Conservation (phyloP, 2,113 vertebrate genomes). For the Protobothrops mucrosquamatus region DNA sequence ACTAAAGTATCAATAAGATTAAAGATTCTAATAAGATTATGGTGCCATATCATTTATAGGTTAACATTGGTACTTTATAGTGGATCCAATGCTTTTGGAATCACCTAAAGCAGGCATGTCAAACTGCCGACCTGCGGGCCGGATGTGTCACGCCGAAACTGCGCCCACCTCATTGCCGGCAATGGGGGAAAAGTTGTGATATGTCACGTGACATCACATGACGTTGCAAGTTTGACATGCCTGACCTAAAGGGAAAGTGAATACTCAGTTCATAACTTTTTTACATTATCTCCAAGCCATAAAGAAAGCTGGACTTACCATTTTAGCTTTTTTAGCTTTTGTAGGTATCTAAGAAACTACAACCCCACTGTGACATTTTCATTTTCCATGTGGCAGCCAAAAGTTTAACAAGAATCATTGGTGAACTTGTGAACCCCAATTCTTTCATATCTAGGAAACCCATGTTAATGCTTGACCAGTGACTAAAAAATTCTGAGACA, state of each 20-base stretch:
- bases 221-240: no score
- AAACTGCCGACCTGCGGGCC: no score
- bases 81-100: not conserved
- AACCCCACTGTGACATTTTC: no score
- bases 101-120: not conserved
- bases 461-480: not conserved
- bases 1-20: not conserved
- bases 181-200: no score
- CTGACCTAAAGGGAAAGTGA: not conserved
- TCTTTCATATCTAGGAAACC: not conserved
- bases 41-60: not conserved
- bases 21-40: not conserved
- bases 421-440: not conserved
- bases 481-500: not conserved
- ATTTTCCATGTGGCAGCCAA: not conserved
- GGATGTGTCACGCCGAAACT: no score
- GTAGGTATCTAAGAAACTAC: not conserved
- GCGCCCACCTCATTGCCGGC: no score
- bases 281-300: not conserved
- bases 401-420: not conserved
- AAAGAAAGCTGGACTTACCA: not conserved
- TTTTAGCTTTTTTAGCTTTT: not conserved
- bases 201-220: no score
- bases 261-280: not conserved
- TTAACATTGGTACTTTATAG: not conserved